Conservation (phyloP, 2,797 vertebrate genomes). For the Urosaurus nigricauda region DNA sequence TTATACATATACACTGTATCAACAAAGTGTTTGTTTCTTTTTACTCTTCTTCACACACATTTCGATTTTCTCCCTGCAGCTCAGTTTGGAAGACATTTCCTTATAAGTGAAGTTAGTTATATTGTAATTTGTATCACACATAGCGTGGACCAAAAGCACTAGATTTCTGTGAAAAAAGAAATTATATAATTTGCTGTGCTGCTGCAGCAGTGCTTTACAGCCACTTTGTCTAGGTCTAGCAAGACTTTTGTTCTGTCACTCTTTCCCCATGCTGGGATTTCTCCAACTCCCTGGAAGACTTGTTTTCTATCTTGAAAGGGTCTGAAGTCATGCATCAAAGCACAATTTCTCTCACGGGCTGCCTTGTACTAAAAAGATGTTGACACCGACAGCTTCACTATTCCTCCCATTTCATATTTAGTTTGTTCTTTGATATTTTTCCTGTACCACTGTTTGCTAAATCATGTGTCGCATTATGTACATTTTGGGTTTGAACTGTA, state of each 20-base stretch:
- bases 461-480: slow-evolving; percentile 20
- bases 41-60: neutral
- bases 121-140: neutral
- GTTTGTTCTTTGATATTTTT: no score
- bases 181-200: neutral
- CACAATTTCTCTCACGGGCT: neutral
- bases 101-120: neutral
- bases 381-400: neutral
- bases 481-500: slow-evolving; percentile 46
- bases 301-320: neutral
- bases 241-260: no score
- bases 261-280: neutral
- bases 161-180: neutral
- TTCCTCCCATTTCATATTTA: neutral
- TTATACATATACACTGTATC: neutral
- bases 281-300: neutral
- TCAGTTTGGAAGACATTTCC: neutral
- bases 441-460: neutral
- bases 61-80: neutral
- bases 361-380: neutral
- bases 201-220: neutral
- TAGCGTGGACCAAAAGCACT: neutral
- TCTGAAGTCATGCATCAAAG: neutral
- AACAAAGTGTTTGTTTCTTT: neutral
- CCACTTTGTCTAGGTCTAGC: no score